phyloP scores from a whole-genome alignment of 2,888 invertebrate genomes.

The Alcis repandata region DNA sequence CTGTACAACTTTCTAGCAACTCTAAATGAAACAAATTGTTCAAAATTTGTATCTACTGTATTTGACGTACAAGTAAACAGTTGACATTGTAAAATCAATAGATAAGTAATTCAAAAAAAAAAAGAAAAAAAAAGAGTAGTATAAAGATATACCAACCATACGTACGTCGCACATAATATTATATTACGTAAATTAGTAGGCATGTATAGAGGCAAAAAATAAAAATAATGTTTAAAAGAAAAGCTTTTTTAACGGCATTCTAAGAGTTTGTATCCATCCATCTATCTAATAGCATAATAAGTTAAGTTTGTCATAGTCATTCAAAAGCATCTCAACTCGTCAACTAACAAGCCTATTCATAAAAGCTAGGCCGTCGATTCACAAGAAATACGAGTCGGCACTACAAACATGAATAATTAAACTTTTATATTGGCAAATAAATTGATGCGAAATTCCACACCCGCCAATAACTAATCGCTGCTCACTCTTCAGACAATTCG shows the following conservation, averaged over 20 bases:
- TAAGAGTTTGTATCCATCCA: too few species aligned
- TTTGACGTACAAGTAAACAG: too few species aligned
- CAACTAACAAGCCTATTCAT: background rate
- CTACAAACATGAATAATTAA: slow-evolving; percentile 30
- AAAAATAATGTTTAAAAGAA: too few species aligned
- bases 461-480: slow-evolving; percentile 55
- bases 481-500: slow-evolving; percentile 72
- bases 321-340: background rate
- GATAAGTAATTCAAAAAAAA: too few species aligned
- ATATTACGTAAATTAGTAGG: too few species aligned
- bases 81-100: too few species aligned
- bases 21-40: background rate
- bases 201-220: too few species aligned
- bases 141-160: too few species aligned
- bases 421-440: slow-evolving; percentile 33
- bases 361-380: background rate
- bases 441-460: slow-evolving; percentile 50
- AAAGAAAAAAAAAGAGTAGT: too few species aligned
- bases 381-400: slow-evolving; percentile 23
- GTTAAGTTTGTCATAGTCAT: background rate
- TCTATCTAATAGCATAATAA: background rate
- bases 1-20: background rate
- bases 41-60: too few species aligned
- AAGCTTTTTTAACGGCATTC: too few species aligned
- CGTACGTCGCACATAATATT: too few species aligned